Base-by-base conservation (phyloP, 1,140 invertebrate species). In the Melipona quadrifasciata region DNA sequence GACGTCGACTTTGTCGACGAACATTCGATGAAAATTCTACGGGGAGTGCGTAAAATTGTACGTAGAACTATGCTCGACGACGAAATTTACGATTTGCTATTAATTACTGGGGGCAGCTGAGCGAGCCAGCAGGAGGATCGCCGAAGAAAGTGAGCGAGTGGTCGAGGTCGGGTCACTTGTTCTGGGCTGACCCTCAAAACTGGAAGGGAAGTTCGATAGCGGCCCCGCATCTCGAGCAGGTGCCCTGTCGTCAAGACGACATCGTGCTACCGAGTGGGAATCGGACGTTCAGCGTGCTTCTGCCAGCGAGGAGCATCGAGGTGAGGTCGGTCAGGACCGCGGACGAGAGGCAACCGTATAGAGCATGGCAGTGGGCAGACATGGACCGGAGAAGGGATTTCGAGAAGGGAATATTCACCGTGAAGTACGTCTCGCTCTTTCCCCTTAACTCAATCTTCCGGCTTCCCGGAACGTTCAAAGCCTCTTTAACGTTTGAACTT, bases 141-240 rank as follows among this genome's bases (percentile, higher is more conserved):
- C 3, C 76, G 3, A 71, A 34, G 39, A 88, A 76, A 84, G 77
- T 84, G 53, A 77, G 81, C 10, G 87, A 74, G 76, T 94, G 93
- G 94, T 68, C 68, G 0, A 91, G 70, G 27, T 80, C 90, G 24
- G 91, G 92, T 19, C 68, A 90, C n/a, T 87, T 92, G 53, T 93
- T 92, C 61, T 95, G 94, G 94, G 80, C 90, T 0, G 93, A 95
- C 84, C 93, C 94, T 0, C 24, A 88, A 2, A 95, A 95, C 80
- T 95, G 94, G 94, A 89, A 91, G 24, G 86, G 74, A 0, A 85
- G 86, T n/a, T 93, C 91, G 0, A 81, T 92, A 67, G 94, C 94
- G 0, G 87, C 91, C 6, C 94, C 94, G 16, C 92, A 95, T 87
- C 71, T 94, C 1, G 91, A 94, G 51, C 90, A 91, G 68, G 87